Conservation (phyloP, 1,140 invertebrate genomes). For the Papilio machaon region DNA sequence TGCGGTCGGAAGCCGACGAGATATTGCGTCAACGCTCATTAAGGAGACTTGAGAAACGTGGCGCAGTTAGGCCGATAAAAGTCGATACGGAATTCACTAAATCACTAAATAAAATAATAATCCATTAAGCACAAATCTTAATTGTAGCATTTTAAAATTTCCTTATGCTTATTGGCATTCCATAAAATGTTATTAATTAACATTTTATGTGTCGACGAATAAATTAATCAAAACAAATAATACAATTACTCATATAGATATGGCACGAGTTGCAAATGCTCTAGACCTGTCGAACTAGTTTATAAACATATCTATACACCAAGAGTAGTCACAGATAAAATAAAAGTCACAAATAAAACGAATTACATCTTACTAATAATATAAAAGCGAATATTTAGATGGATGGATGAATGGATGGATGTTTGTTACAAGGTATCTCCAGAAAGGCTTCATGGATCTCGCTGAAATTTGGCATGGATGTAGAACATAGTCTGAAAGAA, state of each 20-base stretch:
- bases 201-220: neutral
- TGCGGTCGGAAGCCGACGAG: neutral
- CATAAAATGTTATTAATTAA: neutral
- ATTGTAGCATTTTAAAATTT: neutral
- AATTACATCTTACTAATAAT: neutral
- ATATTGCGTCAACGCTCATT: conserved; percentile 43
- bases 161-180: neutral
- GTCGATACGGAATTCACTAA: conserved; percentile 2
- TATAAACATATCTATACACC: neutral
- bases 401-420: too few species aligned
- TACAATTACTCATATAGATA: neutral
- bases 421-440: too few species aligned
- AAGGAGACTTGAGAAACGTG: conserved; percentile 46
- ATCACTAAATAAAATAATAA: neutral
- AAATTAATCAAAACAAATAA: neutral
- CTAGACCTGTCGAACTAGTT: conserved; percentile 15
- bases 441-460: too few species aligned
- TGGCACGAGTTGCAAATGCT: conserved; percentile 21
- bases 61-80: conserved; percentile 37
- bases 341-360: too few species aligned
- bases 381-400: too few species aligned
- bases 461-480: too few species aligned
- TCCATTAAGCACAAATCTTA: neutral
- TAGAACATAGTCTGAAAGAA: too few species aligned
- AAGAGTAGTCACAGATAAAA: neutral